Base-by-base conservation (phyloP, 2,888 invertebrate genomes). In the Hetaerina titia region DNA sequence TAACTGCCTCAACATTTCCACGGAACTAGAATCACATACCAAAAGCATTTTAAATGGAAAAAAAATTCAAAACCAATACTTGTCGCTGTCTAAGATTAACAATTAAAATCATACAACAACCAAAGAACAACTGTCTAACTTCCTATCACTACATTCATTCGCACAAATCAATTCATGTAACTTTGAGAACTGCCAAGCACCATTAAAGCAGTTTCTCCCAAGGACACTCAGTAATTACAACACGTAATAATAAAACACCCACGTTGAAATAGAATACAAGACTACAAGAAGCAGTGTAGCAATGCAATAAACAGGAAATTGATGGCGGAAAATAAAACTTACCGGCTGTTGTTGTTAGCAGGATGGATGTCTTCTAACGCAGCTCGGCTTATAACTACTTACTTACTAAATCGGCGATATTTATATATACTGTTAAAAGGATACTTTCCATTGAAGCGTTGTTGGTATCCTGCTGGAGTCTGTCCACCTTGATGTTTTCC, bases 401-500 rank as follows among this genome's bases (percentile, higher is more conserved):
- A 92, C 92, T 56, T 69, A 56, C 74, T 57, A 92, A 22, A 22
- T 56, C 57, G 15, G 69, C 92, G 15, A 92, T 69, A 92, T 31
- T 69, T 8, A 92, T 15, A 57, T 13, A 69, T 0, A 13, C 56
- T 69, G 74, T 92, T 92, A 56, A 92, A 92, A 92, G 92, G 92
- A 92, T 92, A 92, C 92, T 64, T 56, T 92, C 92, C 92, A 92
- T 92, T 92, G 69, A 92, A 69, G 69, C 92, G 92, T 60, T 31
- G 92, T 69, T 64, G 64, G 92, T 92, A 69, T 57, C 89, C 89
- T 57, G 92, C 74, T 31, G 64, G 92, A 22, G 45, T 56, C 69
- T 92, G 92, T 69, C 92, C 92, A 81, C 88, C 94, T 95, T 95
- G 96, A 95, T 96, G 95, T 96, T 96, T 95, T 94, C 96, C 96